These are phyloP conservation scores for Platyscapa corneri DNA, from an alignment of 1,140 invertebrate genomes.

Conservation along the genomic window DNA sequence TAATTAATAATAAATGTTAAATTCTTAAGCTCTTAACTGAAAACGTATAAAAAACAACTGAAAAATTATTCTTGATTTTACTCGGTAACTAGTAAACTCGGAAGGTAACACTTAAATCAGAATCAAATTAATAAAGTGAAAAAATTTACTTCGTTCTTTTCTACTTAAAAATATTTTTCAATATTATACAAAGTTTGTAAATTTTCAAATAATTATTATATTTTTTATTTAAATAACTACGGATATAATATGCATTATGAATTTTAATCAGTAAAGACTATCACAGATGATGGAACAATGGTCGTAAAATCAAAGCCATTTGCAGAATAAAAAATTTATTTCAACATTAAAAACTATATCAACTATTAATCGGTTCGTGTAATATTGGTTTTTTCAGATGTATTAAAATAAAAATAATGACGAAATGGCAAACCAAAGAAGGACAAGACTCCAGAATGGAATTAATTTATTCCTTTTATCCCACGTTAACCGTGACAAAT, in stretches of 20 bases:
- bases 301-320: background rate
- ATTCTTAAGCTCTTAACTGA: background rate
- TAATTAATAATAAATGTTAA: background rate
- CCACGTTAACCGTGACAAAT: background rate
- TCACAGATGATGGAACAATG: background rate
- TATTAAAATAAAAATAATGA: background rate
- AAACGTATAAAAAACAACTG: background rate
- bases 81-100: background rate
- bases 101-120: background rate
- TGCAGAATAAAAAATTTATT: background rate
- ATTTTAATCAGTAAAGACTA: background rate
- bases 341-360: background rate
- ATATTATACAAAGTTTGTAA: background rate
- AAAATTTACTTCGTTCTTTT: background rate
- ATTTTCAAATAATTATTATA: background rate
- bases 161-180: background rate
- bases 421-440: background rate
- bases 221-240: background rate
- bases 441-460: background rate
- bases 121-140: background rate
- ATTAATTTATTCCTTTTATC: background rate
- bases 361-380: background rate
- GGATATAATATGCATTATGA: background rate
- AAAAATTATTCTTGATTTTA: background rate
- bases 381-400: background rate